Conservation (phyloP, 2,797 vertebrate species). For the Eidolon dupreanum region DNA sequence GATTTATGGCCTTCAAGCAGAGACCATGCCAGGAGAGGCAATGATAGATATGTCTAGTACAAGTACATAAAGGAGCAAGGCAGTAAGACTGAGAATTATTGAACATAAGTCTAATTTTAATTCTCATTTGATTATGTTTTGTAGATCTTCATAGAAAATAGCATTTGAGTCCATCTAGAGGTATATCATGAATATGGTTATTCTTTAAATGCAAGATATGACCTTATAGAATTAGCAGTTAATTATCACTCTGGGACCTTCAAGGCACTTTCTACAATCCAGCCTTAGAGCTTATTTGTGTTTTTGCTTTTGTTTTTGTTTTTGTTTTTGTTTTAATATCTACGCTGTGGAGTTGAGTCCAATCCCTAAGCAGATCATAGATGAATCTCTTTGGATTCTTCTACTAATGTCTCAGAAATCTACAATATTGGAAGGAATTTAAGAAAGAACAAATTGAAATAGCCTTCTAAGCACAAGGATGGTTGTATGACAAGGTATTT, state of each 20-base stretch:
- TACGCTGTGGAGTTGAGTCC: neutral
- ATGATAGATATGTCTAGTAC: neutral
- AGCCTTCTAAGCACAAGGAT: neutral
- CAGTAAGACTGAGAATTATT: neutral
- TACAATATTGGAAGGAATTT: conserved; percentile 14
- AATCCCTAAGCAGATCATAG: neutral
- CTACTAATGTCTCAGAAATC: neutral
- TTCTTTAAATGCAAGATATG: conserved; percentile 1
- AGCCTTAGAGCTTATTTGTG: neutral
- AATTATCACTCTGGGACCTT: neutral
- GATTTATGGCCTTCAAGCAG: neutral
- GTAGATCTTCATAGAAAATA: neutral
- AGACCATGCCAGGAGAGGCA: neutral
- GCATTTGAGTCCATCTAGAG: neutral
- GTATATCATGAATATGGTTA: neutral
- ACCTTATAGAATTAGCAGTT: neutral
- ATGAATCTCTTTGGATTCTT: neutral
- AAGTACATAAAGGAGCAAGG: neutral
- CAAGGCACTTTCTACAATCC: neutral
- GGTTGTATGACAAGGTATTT: neutral
- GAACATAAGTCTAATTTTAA: neutral
- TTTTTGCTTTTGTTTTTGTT: neutral
- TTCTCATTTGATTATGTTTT: neutral
- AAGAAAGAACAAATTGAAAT: neutral
- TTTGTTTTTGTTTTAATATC: neutral